These are phyloP conservation scores for Ceraclea dissimilis DNA, from an alignment of 2,888 invertebrate genomes.

Conservation along the genomic window DNA sequence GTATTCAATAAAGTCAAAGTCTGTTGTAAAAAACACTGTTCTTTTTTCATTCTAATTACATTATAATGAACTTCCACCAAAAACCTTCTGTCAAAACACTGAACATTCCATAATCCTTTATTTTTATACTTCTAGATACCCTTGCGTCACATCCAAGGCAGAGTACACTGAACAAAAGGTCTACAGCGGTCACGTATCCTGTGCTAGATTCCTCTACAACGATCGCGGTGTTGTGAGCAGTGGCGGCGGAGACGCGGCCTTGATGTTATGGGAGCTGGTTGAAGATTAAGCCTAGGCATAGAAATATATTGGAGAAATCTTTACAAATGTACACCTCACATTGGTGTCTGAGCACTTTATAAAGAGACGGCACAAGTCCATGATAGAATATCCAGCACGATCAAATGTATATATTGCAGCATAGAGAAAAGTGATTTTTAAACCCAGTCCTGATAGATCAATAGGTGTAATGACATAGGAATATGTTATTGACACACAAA, in stretches of 20 bases:
- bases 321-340: not conserved
- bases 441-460: too few relatives aligned
- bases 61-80: too few relatives aligned
- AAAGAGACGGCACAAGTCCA: not conserved
- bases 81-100: too few relatives aligned
- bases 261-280: conserved; percentile 86
- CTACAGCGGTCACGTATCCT: conserved; percentile 75
- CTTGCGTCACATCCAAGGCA: conserved; percentile 76
- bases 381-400: not conserved
- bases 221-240: conserved; percentile 79
- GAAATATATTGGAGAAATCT: not conserved
- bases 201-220: conserved; percentile 76
- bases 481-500: too few relatives aligned
- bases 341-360: not conserved
- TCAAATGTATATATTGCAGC: not conserved
- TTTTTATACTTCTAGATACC: conserved; percentile 66
- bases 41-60: too few relatives aligned
- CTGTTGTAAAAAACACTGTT: too few relatives aligned
- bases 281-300: conserved; percentile 51
- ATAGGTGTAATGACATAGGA: too few relatives aligned
- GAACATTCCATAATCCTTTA: too few relatives aligned
- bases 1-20: too few relatives aligned
- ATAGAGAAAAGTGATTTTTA: too few relatives aligned
- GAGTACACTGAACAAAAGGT: conserved; percentile 85
- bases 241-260: conserved; percentile 80